A percentile compares a stretch with the other conserved stretches of the same genome.
These are phyloP conservation scores for Eremophila alpestris DNA, from an alignment of 2,797 vertebrate species.

Conservation along the genomic window DNA sequence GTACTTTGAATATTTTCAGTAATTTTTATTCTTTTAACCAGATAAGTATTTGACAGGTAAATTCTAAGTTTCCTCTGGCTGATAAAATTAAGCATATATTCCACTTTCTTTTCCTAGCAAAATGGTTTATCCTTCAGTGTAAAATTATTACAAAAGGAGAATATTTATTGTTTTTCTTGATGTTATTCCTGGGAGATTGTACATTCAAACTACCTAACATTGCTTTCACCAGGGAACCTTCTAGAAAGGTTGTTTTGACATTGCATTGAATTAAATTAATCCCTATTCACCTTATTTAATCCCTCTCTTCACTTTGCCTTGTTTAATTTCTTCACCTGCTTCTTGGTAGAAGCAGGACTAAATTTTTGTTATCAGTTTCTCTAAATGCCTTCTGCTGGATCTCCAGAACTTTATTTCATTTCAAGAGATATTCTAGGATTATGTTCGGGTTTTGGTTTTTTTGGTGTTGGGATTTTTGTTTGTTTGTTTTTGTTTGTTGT, in stretches of 20 bases:
- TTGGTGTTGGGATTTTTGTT: too few species aligned
- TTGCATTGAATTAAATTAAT: not conserved
- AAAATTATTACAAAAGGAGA: not conserved
- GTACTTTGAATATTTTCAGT: not conserved
- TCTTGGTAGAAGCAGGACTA: not conserved
- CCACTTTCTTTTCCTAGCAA: not conserved
- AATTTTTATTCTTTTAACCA: not conserved
- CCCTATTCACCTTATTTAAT: not conserved
- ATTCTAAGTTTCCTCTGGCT: not conserved
- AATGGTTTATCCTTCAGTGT: not conserved
- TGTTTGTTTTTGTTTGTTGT: not conserved
- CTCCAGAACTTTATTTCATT: not conserved
- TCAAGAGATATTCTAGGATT: not conserved
- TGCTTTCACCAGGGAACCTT: not conserved
- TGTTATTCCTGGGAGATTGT: not conserved
- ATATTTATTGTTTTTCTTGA: not conserved
- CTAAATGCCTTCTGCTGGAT: not conserved
- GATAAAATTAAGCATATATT: not conserved
- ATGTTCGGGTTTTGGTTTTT: fast-evolving
- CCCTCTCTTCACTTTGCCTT: not conserved
- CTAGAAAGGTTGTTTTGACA: not conserved
- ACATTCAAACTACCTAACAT: not conserved
- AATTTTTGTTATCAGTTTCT: not conserved
- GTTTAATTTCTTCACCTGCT: not conserved
- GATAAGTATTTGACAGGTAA: not conserved